These are phyloP conservation scores for Catocala nupta DNA, from an alignment of 2,888 invertebrate genomes.

Conservation along the genomic window DNA sequence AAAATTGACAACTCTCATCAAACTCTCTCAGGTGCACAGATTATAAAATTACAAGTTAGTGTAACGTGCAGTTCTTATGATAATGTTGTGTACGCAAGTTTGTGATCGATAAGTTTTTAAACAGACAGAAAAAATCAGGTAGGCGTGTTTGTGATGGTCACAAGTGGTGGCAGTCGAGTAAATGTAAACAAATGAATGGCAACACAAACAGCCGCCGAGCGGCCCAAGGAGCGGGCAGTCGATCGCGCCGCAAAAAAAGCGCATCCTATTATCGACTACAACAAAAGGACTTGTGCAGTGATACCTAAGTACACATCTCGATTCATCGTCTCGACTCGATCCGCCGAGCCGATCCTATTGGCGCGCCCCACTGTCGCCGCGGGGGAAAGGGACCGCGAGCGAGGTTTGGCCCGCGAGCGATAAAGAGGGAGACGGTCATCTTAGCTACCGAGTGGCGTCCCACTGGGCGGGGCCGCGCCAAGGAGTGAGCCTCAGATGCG, in stretches of 20 bases:
- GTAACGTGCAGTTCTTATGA: not conserved
- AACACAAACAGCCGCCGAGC: constrained; percentile 51
- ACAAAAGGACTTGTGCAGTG: constrained; percentile 87
- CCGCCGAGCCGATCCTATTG: constrained; percentile 85
- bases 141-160: constrained; percentile 55
- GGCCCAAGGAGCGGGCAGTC: constrained; percentile 70
- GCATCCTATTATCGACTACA: constrained; percentile 87
- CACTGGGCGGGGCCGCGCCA: constrained; percentile 88
- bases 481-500: constrained; percentile 88
- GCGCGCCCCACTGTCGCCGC: constrained; percentile 86
- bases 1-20: too few relatives aligned
- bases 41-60: not conserved
- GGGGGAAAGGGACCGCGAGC: constrained; percentile 73
- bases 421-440: constrained; percentile 85
- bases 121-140: constrained; percentile 43
- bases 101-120: constrained; percentile 44
- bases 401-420: constrained; percentile 63
- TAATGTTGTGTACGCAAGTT: constrained; percentile 8
- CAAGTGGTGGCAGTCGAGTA: constrained; percentile 46
- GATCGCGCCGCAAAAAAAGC: constrained; percentile 84
- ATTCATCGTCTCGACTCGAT: constrained; percentile 87
- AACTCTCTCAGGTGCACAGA: not conserved
- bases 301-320: constrained; percentile 88
- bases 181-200: constrained; percentile 71
- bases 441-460: constrained; percentile 86